Percentiles rank a stretch among this genome's conserved stretches.
These are phyloP conservation scores for Tiaroga cobitis DNA, from an alignment of 2,797 vertebrate species.

Conservation along the genomic window DNA sequence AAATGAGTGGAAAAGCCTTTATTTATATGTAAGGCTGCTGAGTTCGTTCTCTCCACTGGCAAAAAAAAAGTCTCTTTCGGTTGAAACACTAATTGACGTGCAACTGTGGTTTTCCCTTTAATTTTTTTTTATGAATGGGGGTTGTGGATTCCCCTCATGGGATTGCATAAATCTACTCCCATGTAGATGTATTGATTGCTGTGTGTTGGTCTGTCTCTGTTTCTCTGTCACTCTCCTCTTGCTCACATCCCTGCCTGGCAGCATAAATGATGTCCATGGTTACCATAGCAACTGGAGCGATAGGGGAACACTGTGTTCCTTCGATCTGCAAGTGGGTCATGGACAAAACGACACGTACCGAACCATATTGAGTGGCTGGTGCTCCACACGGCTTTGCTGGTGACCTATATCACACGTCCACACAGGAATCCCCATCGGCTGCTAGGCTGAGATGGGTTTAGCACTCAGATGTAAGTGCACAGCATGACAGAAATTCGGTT, in stretches of 20 bases:
- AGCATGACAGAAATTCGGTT: background rate
- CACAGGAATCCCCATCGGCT: conserved; percentile 54
- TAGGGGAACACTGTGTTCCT: conserved; percentile 77
- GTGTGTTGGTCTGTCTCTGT: background rate
- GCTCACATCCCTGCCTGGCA: conserved; percentile 58
- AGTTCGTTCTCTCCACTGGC: conserved; percentile 9
- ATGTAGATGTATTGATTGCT: conserved; percentile 23
- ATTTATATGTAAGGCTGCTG: conserved; percentile 44
- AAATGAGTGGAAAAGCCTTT: conserved; percentile 36
- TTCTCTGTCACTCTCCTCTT: conserved; percentile 25
- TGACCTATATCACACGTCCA: conserved; percentile 58
- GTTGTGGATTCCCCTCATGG: conserved; percentile 30
- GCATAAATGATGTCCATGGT: conserved; percentile 72
- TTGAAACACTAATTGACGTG: conserved; percentile 9
- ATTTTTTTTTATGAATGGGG: conserved; percentile 31
- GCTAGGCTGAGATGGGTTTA: conserved; percentile 18
- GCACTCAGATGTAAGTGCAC: background rate
- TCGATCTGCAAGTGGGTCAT: conserved; percentile 81
- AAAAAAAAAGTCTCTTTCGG: background rate
- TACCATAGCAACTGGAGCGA: conserved; percentile 80
- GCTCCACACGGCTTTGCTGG: conserved; percentile 38
- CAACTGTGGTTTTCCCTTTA: background rate
- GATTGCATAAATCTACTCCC: conserved; percentile 14
- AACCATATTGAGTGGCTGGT: conserved; percentile 55
- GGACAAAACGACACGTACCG: conserved; percentile 69